Percentiles rank a stretch among this genome's conserved stretches.
Evolutionary conservation across 2,113 vertebrate species (phyloP).

Genomic region (Piprites chloris): DNA sequence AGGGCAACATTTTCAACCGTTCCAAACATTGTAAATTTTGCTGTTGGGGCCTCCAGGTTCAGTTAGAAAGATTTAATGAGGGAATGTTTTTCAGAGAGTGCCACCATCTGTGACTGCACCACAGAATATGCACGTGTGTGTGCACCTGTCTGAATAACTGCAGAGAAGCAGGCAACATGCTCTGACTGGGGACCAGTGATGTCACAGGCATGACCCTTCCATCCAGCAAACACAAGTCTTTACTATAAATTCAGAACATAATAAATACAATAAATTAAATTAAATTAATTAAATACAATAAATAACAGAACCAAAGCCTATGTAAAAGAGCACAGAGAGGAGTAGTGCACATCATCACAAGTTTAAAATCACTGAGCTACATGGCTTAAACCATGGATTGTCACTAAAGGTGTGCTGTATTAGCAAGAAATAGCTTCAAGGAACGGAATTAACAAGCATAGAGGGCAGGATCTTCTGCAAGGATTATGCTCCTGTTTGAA

Average conservation of each 20-base stretch:
- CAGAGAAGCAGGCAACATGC: background rate
- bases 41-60: background rate
- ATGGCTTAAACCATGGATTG: background rate
- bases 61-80: background rate
- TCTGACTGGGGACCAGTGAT: background rate
- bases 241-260: background rate
- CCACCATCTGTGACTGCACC: rapidly evolving
- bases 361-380: background rate
- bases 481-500: background rate
- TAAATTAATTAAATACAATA: too few relatives aligned
- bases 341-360: background rate
- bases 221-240: background rate
- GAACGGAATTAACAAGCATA: background rate
- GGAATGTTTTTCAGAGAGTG: background rate
- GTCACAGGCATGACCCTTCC: background rate
- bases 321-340: background rate
- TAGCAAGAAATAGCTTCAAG: background rate
- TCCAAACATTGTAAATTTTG: background rate
- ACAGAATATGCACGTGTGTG: background rate
- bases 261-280: too few relatives aligned
- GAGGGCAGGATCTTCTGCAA: background rate
- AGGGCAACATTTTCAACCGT: background rate
- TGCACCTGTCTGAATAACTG: background rate
- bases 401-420: background rate
- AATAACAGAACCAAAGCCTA: background rate